These are phyloP conservation scores for Cephalopachus bancanus DNA, from an alignment of 2,797 vertebrate species.

Conservation along the genomic window DNA sequence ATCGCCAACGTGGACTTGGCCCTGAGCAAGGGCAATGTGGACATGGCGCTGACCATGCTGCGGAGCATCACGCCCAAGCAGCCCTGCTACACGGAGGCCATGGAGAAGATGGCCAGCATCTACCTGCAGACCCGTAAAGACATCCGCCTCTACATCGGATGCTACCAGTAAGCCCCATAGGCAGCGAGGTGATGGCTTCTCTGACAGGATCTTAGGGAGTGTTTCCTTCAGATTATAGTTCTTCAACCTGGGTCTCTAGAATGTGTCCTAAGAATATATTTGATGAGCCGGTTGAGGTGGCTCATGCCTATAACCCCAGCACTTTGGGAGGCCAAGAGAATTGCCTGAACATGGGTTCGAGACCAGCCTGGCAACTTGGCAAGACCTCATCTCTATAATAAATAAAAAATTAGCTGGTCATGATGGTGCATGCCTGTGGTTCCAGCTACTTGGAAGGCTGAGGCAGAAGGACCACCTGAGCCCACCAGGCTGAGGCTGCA, in stretches of 20 bases:
- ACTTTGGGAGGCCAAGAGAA: no score
- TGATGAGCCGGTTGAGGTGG: no score
- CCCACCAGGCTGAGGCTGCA: no score
- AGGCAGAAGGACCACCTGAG: no score
- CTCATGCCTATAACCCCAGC: no score
- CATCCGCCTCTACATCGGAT: conserved; percentile 87
- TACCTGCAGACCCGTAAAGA: conserved; percentile 88
- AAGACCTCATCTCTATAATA: no score
- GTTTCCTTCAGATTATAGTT: background rate
- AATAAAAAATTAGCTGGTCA: no score
- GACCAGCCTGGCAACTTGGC: no score
- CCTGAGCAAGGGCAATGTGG: conserved; percentile 88
- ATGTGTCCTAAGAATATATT: no score
- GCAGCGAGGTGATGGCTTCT: fast-evolving
- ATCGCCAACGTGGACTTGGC: conserved; percentile 90
- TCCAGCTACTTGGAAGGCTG: no score
- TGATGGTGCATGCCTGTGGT: no score
- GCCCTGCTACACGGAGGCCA: conserved; percentile 88
- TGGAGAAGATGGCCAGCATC: conserved; percentile 90
- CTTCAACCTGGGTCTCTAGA: background rate
- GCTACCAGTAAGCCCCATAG: conserved; percentile 87
- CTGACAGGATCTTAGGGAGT: fast-evolving
- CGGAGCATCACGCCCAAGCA: conserved; percentile 85
- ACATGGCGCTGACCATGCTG: conserved; percentile 86
- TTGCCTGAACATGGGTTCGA: no score